Evolutionary conservation across 1,140 invertebrate species (phyloP), one percentile per base, ranked within the genome.

Genomic region (Drosophila biarmipes): DNA sequence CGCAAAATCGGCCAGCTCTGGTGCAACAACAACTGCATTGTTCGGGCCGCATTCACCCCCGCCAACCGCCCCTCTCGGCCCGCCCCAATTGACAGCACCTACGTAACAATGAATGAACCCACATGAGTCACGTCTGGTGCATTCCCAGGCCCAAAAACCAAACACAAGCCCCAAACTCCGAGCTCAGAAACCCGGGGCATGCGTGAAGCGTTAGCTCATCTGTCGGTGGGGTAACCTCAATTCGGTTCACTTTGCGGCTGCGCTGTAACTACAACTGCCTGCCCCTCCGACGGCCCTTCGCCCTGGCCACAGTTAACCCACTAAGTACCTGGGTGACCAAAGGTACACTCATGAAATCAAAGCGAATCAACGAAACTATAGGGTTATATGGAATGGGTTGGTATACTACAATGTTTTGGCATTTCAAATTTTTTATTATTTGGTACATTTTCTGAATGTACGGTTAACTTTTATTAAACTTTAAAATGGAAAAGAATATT

Each of bases 211-310:
- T 86, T 86, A 86, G 86, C 80, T 82, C 75, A 79, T 82, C 62
- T 82, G 74, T 52, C 51, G 58, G 61, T 87, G 81, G 81, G 42
- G 69, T 87, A 86, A 86, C 82, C 82, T 78, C 74, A 86, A 78
- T 86, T 86, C 46, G 73, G 81, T 82, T 87, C 82, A 87, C 73
- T 67, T 87, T 81, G 81, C 67, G 80, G 73, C 80, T 79, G 80
- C 71, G 80, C 81, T 78, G 73, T 85, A 68, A 73, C 68, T 86
- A 10, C 14, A 35, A 67, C 10, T 29, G 19, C 12, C 17, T 24
- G 7, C 24, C 42, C 29, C 55, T 11, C 21, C 27, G 15, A 21
- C 49, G 37, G 12, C 15, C 42, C 29, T 27, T 27, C 19, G 24
- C 24, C 29, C 42, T 52, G 8, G 17, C 15, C 17, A 10, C 10